Base-by-base conservation (phyloP, 1,140 invertebrate genomes). In the Thrips palmi region DNA sequence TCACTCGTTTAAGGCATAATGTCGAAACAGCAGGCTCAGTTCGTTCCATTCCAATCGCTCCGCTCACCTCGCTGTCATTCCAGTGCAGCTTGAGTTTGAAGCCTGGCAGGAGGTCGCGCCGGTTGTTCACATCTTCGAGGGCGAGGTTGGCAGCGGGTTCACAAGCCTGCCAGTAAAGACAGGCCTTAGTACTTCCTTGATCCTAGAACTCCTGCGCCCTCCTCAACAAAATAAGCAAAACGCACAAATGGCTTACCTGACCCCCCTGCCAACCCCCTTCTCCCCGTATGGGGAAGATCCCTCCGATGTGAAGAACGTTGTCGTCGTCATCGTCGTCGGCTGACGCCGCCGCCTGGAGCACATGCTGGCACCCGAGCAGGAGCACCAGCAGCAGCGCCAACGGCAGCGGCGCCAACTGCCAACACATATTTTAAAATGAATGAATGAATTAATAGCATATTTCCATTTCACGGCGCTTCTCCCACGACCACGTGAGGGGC, bases 221-320 rank as follows among this genome's bases (percentile, higher is more conserved):
- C 7, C 24, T 8, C n/a, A 27, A 8, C 24, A 27, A 27, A 27
- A 27, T 27, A 32, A 7, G 7, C 11, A 35, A 35, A 22, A 35
- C 15, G 28, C 7, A 37, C 12, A 20, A 39, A 42, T 38, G 15
- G 40, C 42, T 47, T 50, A 68, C 68, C 68, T 87, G 84, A 10
- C 87, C 85, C 38, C 89, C 85, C 56, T 91, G 77, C 89, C 93
- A 94, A 37, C 91, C 89, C 36, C 89, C 91, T 53, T 88, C 78
- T 8, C 87, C 87, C 37, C 68, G 76, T 57, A 96, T 97, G 3
- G 93, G 93, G 63, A 97, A 97, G 47, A 97, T 93, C 15, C 87
- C 93, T 32, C 89, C 94, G 56, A 98, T 94, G 58, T 97, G 87
- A 41, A 97, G 63, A 42, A 82, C 73, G 60, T 80, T 76, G 47